These are phyloP conservation scores for Campaea margaritaria DNA, from an alignment of 2,888 invertebrate genomes.

Conservation along the genomic window DNA sequence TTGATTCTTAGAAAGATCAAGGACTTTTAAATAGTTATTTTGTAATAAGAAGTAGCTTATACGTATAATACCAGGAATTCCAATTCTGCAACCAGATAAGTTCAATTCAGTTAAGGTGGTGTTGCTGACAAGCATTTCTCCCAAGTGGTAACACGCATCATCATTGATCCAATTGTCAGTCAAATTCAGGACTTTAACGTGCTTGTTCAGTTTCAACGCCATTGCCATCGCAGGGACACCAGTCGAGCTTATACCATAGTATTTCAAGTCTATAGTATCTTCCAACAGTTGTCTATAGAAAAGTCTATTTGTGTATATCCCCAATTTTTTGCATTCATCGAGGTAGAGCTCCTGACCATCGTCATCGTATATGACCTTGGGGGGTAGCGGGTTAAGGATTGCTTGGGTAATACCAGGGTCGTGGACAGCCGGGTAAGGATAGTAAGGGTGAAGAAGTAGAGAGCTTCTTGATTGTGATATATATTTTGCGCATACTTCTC, in stretches of 20 bases:
- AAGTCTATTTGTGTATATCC: conserved; percentile 54
- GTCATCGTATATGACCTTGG: conserved; percentile 50
- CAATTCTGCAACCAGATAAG: conserved; percentile 66
- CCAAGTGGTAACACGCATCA: conserved; percentile 69
- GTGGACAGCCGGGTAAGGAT: conserved; percentile 62
- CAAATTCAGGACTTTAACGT: conserved; percentile 58
- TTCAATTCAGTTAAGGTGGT: conserved; percentile 55
- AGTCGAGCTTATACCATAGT: conserved; percentile 63
- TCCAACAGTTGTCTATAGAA: conserved; percentile 60
- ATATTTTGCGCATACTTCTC: conserved; percentile 66
- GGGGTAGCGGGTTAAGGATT: conserved; percentile 50
- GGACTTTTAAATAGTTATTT: conserved; percentile 45
- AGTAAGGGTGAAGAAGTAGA: conserved; percentile 64
- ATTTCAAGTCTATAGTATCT: conserved; percentile 59
- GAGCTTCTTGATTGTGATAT: conserved; percentile 62
- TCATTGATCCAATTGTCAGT: conserved; percentile 65
- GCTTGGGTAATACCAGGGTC: conserved; percentile 69
- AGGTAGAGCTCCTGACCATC: conserved; percentile 71
- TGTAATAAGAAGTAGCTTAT: conserved; percentile 49
- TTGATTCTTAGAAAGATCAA: conserved; percentile 62
- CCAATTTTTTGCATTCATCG: conserved; percentile 63
- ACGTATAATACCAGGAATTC: conserved; percentile 46
- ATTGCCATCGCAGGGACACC: conserved; percentile 64
- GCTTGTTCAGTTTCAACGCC: conserved; percentile 59
- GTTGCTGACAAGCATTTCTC: conserved; percentile 63